phyloP scores from a whole-genome alignment of 2,797 vertebrate species.

The Trematomus bernacchii region DNA sequence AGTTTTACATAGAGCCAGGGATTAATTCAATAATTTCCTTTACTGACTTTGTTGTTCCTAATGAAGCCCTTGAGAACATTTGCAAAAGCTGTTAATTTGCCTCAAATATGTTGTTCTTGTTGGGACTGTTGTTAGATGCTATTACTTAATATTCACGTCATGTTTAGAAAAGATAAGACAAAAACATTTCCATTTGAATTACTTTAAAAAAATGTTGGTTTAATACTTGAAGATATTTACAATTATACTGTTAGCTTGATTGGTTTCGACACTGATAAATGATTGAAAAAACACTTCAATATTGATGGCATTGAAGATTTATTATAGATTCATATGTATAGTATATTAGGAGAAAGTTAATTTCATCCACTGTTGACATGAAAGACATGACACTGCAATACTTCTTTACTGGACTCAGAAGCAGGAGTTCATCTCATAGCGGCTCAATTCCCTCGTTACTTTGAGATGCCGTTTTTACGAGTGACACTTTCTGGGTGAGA shows the following conservation, averaged over 20 bases:
- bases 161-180: neutral
- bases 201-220: slow-evolving; percentile 2
- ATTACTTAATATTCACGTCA: neutral
- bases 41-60: slow-evolving; percentile 16
- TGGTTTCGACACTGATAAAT: neutral
- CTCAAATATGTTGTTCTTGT: neutral
- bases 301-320: neutral
- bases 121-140: neutral
- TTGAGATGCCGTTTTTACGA: slow-evolving; percentile 34
- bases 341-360: neutral
- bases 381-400: neutral
- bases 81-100: neutral
- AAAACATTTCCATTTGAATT: neutral
- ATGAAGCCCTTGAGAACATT: slow-evolving; percentile 36
- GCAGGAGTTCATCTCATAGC: slow-evolving; percentile 5
- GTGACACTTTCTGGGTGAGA: slow-evolving; percentile 31
- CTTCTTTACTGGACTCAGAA: slow-evolving; percentile 1
- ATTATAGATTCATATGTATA: neutral
- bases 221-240: neutral
- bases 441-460: slow-evolving; percentile 11
- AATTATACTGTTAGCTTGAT: neutral
- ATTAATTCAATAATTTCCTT: slow-evolving; percentile 36
- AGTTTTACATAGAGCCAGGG: slow-evolving; percentile 12
- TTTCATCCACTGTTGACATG: neutral
- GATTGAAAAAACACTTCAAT: neutral